A percentile compares a stretch with the other conserved stretches of the same genome.
These are phyloP conservation scores for Drosophila leontia DNA, from an alignment of 1,140 invertebrate genomes.

Conservation along the genomic window DNA sequence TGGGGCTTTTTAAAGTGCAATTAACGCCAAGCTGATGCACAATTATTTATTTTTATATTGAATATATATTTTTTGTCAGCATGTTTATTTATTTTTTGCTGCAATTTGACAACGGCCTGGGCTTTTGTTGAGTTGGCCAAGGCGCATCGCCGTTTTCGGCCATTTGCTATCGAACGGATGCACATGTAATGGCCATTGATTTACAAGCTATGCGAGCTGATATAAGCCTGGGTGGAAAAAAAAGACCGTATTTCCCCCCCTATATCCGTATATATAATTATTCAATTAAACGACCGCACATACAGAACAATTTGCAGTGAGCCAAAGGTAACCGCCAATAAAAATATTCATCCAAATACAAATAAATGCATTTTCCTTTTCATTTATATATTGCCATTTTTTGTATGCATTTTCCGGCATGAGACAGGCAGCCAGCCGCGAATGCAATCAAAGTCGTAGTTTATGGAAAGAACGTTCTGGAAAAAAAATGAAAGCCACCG, in stretches of 20 bases:
- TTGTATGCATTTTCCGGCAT: conserved; percentile 38
- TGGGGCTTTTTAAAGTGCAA: conserved; percentile 60
- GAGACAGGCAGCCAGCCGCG: conserved; percentile 33
- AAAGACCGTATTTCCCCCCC: conserved; percentile 15
- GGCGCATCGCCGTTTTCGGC: conserved; percentile 33
- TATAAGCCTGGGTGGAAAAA: conserved; percentile 45
- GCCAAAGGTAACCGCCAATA: conserved; percentile 74
- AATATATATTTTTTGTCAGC: conserved; percentile 24
- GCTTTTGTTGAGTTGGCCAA: conserved; percentile 64
- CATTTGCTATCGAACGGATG: conserved; percentile 57
- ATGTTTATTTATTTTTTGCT: conserved; percentile 14
- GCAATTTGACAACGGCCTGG: conserved; percentile 48
- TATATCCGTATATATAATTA: conserved; percentile 58
- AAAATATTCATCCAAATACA: conserved; percentile 66
- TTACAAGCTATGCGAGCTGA: conserved; percentile 55
- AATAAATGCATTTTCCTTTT: conserved; percentile 46
- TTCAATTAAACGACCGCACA: conserved; percentile 80
- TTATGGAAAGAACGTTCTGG: conserved; percentile 26
- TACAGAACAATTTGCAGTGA: conserved; percentile 49
- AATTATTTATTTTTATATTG: conserved; percentile 51
- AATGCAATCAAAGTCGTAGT: conserved; percentile 50
- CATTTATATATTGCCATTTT: conserved; percentile 48
- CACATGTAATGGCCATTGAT: conserved; percentile 72
- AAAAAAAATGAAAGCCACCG: conserved; percentile 24
- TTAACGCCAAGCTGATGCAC: conserved; percentile 59